These are phyloP conservation scores for Phymastichus coffea DNA, from an alignment of 1,140 invertebrate species.

Conservation along the genomic window DNA sequence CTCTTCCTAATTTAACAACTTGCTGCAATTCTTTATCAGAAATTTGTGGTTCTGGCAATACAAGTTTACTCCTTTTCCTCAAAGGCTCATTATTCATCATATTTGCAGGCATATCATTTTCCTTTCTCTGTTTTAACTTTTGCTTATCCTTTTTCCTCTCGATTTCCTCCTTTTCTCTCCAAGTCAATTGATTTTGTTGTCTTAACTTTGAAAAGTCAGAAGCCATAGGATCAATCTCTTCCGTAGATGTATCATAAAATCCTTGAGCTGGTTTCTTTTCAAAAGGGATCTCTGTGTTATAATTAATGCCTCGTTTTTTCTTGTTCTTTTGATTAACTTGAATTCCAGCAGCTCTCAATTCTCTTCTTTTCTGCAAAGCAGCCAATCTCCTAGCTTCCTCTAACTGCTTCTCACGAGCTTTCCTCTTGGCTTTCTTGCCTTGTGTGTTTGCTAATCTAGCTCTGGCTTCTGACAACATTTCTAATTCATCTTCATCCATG, in stretches of 20 bases:
- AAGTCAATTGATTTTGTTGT: constrained; percentile 92
- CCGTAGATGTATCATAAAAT: constrained; percentile 92
- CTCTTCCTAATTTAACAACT: constrained; percentile 95
- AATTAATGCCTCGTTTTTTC: constrained; percentile 88
- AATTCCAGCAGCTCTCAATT: constrained; percentile 97
- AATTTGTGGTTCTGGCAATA: constrained; percentile 95
- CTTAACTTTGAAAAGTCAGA: constrained; percentile 86
- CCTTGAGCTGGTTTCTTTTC: constrained; percentile 89
- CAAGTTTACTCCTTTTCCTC: constrained; percentile 92
- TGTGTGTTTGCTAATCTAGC: constrained; percentile 98
- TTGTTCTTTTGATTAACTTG: constrained; percentile 73
- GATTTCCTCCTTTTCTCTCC: constrained; percentile 87
- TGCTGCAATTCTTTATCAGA: constrained; percentile 87
- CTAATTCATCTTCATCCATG: constrained; percentile 99
- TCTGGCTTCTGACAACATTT: constrained; percentile 98
- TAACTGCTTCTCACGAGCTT: constrained; percentile 97
- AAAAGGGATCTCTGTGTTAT: constrained; percentile 97
- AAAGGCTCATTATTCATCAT: constrained; percentile 90
- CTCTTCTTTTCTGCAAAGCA: constrained; percentile 93
- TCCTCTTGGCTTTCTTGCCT: constrained; percentile 98
- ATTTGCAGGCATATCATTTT: constrained; percentile 92
- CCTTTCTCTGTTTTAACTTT: constrained; percentile 91
- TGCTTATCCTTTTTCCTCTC: constrained; percentile 88
- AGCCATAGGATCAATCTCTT: constrained; percentile 82
- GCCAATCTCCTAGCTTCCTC: constrained; percentile 96